Percentiles rank a stretch among this genome's conserved stretches.
These are phyloP conservation scores for Eremophila alpestris DNA, from an alignment of 2,797 vertebrate genomes.

Conservation along the genomic window DNA sequence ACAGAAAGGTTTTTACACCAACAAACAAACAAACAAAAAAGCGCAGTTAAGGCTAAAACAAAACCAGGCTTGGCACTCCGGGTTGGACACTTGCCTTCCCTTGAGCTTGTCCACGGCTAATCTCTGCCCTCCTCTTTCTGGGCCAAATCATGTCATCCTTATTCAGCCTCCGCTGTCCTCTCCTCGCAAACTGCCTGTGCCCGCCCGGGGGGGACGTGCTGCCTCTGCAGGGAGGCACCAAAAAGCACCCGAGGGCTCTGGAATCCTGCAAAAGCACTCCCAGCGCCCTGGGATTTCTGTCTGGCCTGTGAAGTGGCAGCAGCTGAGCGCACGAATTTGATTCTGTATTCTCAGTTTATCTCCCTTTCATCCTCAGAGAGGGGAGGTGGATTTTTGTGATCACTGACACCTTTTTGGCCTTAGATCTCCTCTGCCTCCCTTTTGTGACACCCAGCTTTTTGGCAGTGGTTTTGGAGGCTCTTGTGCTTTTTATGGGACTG, in stretches of 20 bases:
- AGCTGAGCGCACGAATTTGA: fast-evolving
- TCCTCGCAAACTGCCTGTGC: too few relatives aligned
- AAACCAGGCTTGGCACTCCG: slow-evolving; percentile 72
- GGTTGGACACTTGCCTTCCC: slow-evolving; percentile 71
- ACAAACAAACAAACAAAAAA: slow-evolving; percentile 81
- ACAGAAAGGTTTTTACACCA: slow-evolving; percentile 77
- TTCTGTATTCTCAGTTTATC: background rate
- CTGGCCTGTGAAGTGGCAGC: background rate
- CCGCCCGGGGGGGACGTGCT: too few relatives aligned
- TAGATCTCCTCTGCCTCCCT: background rate
- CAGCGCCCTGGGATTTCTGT: fast-evolving
- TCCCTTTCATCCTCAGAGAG: background rate
- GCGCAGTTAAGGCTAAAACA: slow-evolving; percentile 75
- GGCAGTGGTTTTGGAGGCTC: background rate
- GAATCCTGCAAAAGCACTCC: background rate
- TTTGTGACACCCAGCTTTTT: background rate
- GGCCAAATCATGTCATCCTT: too few relatives aligned
- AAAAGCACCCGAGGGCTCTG: too few relatives aligned
- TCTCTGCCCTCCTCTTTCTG: slow-evolving; percentile 22
- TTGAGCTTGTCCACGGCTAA: slow-evolving; percentile 55
- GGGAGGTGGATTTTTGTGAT: background rate
- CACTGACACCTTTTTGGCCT: fast-evolving
- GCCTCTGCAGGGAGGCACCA: too few relatives aligned
- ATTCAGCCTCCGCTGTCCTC: too few relatives aligned
- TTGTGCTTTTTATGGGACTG: background rate